A percentile compares a stretch with the other conserved stretches of the same genome.
Evolutionary conservation across 2,113 vertebrate genomes (phyloP).

Genomic region (Ceyx melanurus): DNA sequence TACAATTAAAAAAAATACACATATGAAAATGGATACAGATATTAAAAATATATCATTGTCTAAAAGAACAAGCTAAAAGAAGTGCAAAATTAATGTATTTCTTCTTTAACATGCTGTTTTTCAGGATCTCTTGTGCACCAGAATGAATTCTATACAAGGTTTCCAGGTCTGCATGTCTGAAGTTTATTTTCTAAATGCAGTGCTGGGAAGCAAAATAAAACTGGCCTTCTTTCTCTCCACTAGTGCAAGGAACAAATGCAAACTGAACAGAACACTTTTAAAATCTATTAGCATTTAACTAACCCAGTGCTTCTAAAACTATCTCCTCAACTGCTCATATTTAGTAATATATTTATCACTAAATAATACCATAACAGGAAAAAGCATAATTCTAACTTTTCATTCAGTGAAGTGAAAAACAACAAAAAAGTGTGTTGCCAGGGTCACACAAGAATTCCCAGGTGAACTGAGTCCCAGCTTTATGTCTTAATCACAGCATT

Average conservation of each 20-base stretch:
- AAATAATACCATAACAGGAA: not conserved
- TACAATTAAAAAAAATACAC: not conserved
- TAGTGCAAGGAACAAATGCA: not conserved
- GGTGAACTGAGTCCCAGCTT: not conserved
- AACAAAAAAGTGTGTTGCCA: not conserved
- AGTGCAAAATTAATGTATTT: not conserved
- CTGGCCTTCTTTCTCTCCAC: not conserved
- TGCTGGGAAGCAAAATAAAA: constrained; percentile 1
- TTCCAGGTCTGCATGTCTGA: not conserved
- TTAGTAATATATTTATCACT: not conserved
- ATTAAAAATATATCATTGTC: not conserved
- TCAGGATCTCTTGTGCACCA: not conserved
- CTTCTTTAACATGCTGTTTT: not conserved
- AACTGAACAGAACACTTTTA: not conserved
- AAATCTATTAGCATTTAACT: constrained; percentile 12
- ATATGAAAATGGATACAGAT: not conserved
- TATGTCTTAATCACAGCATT: constrained; percentile 31
- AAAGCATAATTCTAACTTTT: constrained; percentile 18
- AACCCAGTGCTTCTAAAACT: not conserved
- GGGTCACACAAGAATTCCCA: constrained; percentile 14
- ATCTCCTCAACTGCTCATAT: not conserved
- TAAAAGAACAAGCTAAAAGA: not conserved
- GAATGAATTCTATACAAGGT: not conserved
- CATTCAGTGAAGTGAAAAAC: constrained; percentile 2
- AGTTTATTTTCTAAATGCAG: not conserved